phyloP scores from a whole-genome alignment of 2,797 vertebrate species.

The Cercopithecus hamlyni region DNA sequence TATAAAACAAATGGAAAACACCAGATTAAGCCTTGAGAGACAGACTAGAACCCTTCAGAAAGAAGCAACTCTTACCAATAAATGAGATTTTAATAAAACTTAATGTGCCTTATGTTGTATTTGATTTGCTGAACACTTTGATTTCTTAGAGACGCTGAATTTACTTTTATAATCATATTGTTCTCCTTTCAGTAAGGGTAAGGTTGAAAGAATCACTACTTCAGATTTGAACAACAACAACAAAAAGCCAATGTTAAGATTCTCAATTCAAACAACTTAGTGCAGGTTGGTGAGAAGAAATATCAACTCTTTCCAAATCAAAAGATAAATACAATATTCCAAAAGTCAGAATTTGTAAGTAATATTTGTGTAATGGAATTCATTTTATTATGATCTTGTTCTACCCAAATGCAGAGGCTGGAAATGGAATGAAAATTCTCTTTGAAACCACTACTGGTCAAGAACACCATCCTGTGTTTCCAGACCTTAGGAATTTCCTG shows the following conservation, averaged over 20 bases:
- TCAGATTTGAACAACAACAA: neutral
- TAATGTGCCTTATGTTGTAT: neutral
- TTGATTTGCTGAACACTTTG: constrained; percentile 1
- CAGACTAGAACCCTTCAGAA: neutral
- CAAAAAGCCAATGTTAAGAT: neutral
- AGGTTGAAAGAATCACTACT: neutral
- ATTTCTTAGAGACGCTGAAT: neutral
- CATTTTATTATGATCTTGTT: neutral
- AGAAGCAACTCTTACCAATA: neutral
- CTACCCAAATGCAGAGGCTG: neutral
- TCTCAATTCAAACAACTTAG: neutral
- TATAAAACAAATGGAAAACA: neutral
- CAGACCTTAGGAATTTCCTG: neutral
- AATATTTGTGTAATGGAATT: neutral
- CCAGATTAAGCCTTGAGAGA: neutral
- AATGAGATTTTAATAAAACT: constrained; percentile 35
- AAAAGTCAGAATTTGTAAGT: neutral
- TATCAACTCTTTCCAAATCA: neutral
- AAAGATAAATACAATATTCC: neutral
- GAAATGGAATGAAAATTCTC: neutral
- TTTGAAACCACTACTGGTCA: neutral
- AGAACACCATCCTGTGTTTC: neutral
- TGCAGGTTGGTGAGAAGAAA: neutral
- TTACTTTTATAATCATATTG: neutral
- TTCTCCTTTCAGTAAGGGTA: neutral